Percentiles rank a stretch among this genome's conserved stretches.
Evolutionary conservation across 1,140 invertebrate species (phyloP).

Genomic region (Cylas formicarius): DNA sequence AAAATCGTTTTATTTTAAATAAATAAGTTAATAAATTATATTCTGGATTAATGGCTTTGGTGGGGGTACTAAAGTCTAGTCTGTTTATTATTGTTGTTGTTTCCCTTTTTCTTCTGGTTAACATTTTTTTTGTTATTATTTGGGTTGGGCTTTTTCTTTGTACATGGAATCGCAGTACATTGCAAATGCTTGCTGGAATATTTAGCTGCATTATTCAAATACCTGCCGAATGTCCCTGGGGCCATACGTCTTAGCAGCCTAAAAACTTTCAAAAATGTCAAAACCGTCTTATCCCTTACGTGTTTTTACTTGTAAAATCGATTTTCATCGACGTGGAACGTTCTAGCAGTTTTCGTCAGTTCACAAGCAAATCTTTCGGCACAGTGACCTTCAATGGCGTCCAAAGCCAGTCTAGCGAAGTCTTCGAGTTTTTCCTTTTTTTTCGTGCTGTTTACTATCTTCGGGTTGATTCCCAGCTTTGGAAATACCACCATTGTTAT

Average conservation of each 20-base stretch:
- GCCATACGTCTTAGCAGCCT: conserved; percentile 35
- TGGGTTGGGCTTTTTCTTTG: conserved; percentile 19
- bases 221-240: conserved; percentile 31
- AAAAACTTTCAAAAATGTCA: conserved; percentile 18
- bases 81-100: conserved; percentile 16
- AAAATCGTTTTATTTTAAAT: conserved; percentile 22
- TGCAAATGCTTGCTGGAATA: conserved; percentile 34
- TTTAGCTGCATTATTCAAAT: conserved; percentile 31
- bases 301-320: conserved; percentile 37
- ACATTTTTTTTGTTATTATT: conserved; percentile 12
- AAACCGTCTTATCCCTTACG: no score
- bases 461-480: conserved; percentile 35
- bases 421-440: conserved; percentile 27
- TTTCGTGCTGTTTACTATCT: conserved; percentile 19
- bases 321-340: conserved; percentile 37
- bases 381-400: conserved; percentile 40
- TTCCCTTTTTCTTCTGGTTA: conserved; percentile 14
- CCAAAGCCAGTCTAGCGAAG: conserved; percentile 31
- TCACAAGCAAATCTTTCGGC: conserved; percentile 38
- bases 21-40: conserved; percentile 31
- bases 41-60: conserved; percentile 29
- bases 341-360: conserved; percentile 34
- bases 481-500: conserved; percentile 43
- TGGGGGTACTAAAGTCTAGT: conserved; percentile 27
- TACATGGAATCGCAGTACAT: conserved; percentile 37